Conservation (phyloP, 2,797 vertebrate genomes). For the Nyctalus aviator region DNA sequence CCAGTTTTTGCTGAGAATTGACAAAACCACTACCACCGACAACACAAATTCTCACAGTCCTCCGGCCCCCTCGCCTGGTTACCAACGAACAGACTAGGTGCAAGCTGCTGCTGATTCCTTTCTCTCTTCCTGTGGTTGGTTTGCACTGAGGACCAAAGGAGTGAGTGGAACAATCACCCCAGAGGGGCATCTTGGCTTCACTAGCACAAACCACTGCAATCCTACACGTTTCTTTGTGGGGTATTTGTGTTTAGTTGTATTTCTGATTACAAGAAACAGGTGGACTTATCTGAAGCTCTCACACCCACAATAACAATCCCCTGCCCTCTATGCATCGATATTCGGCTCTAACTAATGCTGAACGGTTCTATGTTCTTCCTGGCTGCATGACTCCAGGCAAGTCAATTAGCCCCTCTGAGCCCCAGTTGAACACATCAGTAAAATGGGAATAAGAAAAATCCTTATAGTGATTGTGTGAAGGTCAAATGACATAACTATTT, state of each 20-base stretch:
- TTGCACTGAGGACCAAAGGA: not conserved
- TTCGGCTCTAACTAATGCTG: not conserved
- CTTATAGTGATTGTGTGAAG: not conserved
- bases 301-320: not conserved
- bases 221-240: not conserved
- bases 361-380: not conserved
- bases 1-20: constrained; percentile 50
- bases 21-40: not conserved
- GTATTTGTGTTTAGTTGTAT: not conserved
- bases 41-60: constrained; percentile 13
- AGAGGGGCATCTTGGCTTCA: not conserved
- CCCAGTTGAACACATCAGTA: not conserved
- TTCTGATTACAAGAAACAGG: constrained; percentile 12
- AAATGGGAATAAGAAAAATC: not conserved
- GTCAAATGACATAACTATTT: not conserved
- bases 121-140: not conserved
- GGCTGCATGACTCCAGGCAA: not conserved
- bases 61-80: no score
- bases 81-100: not conserved
- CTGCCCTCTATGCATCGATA: not conserved
- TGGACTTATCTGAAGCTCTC: not conserved
- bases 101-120: constrained; percentile 42
- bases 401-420: not conserved
- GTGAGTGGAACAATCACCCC: not conserved
- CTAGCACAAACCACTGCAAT: not conserved